These are phyloP conservation scores for Mormyrus iriodes DNA, from an alignment of 2,113 vertebrate genomes.

Conservation along the genomic window DNA sequence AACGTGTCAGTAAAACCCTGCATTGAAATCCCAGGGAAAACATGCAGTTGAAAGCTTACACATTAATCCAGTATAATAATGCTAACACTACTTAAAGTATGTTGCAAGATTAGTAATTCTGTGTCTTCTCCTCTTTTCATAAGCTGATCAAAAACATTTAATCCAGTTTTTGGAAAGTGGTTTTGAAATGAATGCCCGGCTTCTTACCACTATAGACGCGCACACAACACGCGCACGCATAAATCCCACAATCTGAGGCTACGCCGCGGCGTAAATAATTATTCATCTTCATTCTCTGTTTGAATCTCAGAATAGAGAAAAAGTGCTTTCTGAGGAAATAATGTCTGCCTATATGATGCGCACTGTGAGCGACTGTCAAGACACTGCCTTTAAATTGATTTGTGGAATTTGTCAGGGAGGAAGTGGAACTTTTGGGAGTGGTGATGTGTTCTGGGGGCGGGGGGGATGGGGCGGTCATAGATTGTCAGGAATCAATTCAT, in stretches of 20 bases:
- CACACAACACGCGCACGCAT: background rate
- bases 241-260: slow-evolving; percentile 40
- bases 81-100: background rate
- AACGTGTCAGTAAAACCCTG: background rate
- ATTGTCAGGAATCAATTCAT: slow-evolving; percentile 68
- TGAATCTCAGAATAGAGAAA: slow-evolving; percentile 53
- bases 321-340: slow-evolving; percentile 60
- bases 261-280: slow-evolving; percentile 34
- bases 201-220: background rate
- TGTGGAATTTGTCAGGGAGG: slow-evolving; percentile 38
- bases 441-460: slow-evolving; percentile 21
- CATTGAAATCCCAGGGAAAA: background rate
- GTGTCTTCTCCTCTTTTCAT: background rate
- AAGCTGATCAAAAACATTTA: background rate
- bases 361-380: slow-evolving; percentile 57
- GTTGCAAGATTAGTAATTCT: background rate
- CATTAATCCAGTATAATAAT: slow-evolving; percentile 1
- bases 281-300: slow-evolving; percentile 42
- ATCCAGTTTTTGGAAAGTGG: background rate
- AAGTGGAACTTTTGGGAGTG: slow-evolving; percentile 42
- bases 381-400: slow-evolving; percentile 62
- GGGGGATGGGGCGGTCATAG: slow-evolving; percentile 52
- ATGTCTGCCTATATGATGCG: slow-evolving; percentile 58
- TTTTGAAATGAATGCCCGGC: background rate
- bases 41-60: background rate